These are phyloP conservation scores for Stegostoma tigrinum DNA, from an alignment of 2,113 vertebrate genomes.

Conservation along the genomic window DNA sequence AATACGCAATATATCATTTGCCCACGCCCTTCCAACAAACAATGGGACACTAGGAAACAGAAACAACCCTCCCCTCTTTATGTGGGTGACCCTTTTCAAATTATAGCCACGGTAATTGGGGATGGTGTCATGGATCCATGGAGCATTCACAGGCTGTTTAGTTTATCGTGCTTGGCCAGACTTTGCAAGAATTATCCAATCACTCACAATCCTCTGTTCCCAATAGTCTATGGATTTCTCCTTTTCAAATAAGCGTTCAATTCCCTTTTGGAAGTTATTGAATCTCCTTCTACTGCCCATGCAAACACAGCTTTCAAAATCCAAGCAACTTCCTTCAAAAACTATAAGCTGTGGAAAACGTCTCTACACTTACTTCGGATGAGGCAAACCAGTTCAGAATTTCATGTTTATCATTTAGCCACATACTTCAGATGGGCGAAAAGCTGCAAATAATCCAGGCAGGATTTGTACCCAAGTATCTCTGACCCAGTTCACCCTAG, in stretches of 20 bases:
- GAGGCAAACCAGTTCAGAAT: background rate
- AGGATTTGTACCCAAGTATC: background rate
- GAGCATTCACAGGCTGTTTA: background rate
- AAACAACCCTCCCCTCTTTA: background rate
- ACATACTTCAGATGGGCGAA: background rate
- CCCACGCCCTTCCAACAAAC: background rate
- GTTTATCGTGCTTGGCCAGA: background rate
- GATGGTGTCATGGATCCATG: background rate
- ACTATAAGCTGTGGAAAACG: background rate
- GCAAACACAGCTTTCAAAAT: background rate
- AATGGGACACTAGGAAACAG: background rate
- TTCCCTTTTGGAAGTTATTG: background rate
- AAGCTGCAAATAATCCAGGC: background rate
- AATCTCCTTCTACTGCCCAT: background rate
- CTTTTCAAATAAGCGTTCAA: background rate
- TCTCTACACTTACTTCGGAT: background rate
- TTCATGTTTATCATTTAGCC: background rate
- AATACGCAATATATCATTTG: background rate
- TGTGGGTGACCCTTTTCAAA: background rate
- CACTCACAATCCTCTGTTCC: background rate
- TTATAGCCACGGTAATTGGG: background rate
- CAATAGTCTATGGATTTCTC: background rate
- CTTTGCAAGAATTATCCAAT: background rate
- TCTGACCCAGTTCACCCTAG: background rate
- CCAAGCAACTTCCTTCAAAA: background rate